A percentile compares a stretch with the other conserved stretches of the same genome.
phyloP scores from a whole-genome alignment of 2,797 vertebrate genomes.

The Carduelis carduelis region DNA sequence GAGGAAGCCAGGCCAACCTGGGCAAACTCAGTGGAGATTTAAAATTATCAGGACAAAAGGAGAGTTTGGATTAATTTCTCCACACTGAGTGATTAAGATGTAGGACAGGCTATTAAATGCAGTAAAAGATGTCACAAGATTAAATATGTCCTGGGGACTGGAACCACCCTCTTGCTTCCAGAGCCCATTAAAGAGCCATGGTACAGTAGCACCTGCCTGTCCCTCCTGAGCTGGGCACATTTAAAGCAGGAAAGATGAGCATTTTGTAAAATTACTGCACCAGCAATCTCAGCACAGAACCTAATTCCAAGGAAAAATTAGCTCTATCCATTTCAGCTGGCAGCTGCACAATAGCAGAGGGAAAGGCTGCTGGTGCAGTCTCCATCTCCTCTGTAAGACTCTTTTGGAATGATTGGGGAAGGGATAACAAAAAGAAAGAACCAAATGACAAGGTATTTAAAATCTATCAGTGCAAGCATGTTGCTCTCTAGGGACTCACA shows the following conservation, averaged over 20 bases:
- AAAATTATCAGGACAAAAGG: not conserved
- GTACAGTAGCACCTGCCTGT: not conserved
- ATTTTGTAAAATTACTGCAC: not conserved
- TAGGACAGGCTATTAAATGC: not conserved
- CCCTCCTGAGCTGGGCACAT: not conserved
- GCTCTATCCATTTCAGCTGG: not conserved
- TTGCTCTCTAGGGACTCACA: not conserved
- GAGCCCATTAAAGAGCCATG: not conserved
- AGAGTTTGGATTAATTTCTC: not conserved
- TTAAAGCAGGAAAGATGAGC: not conserved
- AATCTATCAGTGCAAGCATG: not conserved
- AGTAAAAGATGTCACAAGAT: not conserved
- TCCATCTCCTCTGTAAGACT: not conserved
- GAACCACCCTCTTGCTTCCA: not conserved
- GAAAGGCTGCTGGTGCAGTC: not conserved
- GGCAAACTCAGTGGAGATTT: not conserved
- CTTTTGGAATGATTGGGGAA: not conserved
- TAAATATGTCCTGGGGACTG: not conserved
- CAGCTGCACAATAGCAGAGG: not conserved
- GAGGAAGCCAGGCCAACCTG: not conserved
- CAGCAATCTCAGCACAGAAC: not conserved
- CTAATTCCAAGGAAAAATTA: not conserved
- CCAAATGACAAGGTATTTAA: not conserved
- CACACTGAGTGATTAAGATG: not conserved
- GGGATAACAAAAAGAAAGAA: not conserved